Conservation (phyloP, 53 echinoderm and acorn worm genomes). For the Antedon mediterranea region DNA sequence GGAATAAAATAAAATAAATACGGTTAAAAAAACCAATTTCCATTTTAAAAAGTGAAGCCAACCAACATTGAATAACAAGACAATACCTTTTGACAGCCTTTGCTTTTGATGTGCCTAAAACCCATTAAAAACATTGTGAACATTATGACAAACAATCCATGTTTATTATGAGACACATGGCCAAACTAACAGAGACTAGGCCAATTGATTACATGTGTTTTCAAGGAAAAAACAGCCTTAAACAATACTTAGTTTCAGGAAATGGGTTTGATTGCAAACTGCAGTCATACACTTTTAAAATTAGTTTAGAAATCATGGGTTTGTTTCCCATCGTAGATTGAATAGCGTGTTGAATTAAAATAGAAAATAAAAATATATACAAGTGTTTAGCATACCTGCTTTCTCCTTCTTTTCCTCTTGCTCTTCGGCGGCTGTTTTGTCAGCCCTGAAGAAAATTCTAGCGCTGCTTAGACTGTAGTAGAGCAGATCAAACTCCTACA, state of each 20-base stretch:
- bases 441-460: conserved; percentile 89
- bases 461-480: conserved; percentile 97
- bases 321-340: no score
- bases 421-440: conserved; percentile 93
- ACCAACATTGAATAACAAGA: neutral
- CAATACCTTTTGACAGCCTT: neutral
- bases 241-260: no score
- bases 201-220: no score
- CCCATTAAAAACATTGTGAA: neutral
- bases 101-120: neutral
- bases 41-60: neutral
- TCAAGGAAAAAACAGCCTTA: no score
- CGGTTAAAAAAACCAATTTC: neutral
- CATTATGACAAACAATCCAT: no score
- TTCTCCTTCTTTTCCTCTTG: conserved; percentile 78
- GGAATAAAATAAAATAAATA: neutral
- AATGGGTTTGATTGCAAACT: no score
- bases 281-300: no score
- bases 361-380: neutral
- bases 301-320: no score
- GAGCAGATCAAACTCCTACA: conserved; percentile 86
- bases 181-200: no score
- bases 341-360: no score
- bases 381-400: conserved; percentile 30
- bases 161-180: no score